Conservation (phyloP, 37 sponge, comb jelly and placozoan genomes). For the Cladorhizidae sp. region DNA sequence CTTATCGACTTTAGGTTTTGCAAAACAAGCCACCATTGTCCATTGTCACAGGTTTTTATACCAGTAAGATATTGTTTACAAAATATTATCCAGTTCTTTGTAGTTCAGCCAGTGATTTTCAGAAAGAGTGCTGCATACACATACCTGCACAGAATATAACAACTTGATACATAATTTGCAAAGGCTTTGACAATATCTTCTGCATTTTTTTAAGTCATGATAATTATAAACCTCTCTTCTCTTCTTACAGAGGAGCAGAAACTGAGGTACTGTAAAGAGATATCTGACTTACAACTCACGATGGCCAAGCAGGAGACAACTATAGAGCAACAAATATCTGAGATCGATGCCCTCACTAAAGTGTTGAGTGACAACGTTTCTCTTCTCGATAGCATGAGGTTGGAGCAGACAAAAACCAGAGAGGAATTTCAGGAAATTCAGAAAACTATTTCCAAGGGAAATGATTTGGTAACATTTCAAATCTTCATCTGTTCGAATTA, state of each 20-base stretch:
- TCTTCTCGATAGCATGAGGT: neutral
- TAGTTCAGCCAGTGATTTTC: no score
- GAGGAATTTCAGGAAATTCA: neutral
- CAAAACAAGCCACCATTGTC: no score
- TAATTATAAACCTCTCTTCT: neutral
- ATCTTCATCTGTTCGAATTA: neutral
- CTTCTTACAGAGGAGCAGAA: constrained; percentile 7
- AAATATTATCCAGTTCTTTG: no score
- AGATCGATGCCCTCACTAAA: neutral
- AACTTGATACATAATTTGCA: no score
- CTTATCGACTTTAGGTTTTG: no score
- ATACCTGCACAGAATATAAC: no score
- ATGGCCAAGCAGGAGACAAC: constrained; percentile 17
- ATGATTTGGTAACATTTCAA: neutral
- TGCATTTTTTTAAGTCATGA: neutral
- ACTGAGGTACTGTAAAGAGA: neutral
- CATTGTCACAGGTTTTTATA: no score
- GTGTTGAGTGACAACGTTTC: neutral
- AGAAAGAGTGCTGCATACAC: no score
- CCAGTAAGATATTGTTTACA: no score
- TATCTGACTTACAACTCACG: constrained; percentile 18
- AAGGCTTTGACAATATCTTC: no score
- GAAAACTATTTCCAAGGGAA: neutral
- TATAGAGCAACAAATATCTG: constrained; percentile 14
- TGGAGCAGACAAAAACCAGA: neutral